Evolutionary conservation across 37 sponge, comb jelly and placozoan genomes (phyloP), one percentile per base, ranked within the genome.

Genomic region (Ephydatia muelleri): DNA sequence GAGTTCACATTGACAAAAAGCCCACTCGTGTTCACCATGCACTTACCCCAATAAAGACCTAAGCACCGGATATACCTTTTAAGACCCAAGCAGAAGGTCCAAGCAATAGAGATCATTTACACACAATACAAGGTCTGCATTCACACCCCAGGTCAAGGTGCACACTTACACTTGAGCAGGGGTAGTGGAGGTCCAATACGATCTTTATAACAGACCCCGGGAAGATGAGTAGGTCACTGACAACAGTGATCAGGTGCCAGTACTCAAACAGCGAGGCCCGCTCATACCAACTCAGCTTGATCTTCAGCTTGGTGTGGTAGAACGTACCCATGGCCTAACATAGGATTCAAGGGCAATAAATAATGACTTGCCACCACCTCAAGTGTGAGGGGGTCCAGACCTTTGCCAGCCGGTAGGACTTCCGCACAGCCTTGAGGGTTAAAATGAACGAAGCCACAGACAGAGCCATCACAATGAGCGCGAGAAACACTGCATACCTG

Each of bases 321-420:
- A 89, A 89, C 5, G 23, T 47, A 21, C 89, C 89, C 80, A 89
- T 83, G 49, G 89, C 89, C 89, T 89, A n/a, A n/a, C n/a, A n/a
- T n/a, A n/a, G n/a, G n/a, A n/a, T n/a, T n/a, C n/a, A n/a, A n/a
- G n/a, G n/a, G n/a, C n/a, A n/a, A n/a, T n/a, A n/a, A n/a, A n/a
- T n/a, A n/a, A n/a, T n/a, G n/a, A n/a, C n/a, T n/a, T n/a, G n/a
- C n/a, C n/a, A n/a, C n/a, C n/a, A n/a, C n/a, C n/a, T n/a, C n/a
- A n/a, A n/a, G n/a, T n/a, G n/a, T n/a, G n/a, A n/a, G 35, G 25
- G 4, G 57, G 69, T 9, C 37, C 49, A 28, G 73, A 87, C 88
- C 76, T 65, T 83, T 29, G 27, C 84, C 13, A 88, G 89, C 47
- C 70, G 67, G 65, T 28, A 57, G 13, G 68, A 71, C 78, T 80